A percentile compares a stretch with the other conserved stretches of the same genome.
phyloP scores from a whole-genome alignment of 2,797 vertebrate genomes.

The Phaenicophaeus curvirostris region DNA sequence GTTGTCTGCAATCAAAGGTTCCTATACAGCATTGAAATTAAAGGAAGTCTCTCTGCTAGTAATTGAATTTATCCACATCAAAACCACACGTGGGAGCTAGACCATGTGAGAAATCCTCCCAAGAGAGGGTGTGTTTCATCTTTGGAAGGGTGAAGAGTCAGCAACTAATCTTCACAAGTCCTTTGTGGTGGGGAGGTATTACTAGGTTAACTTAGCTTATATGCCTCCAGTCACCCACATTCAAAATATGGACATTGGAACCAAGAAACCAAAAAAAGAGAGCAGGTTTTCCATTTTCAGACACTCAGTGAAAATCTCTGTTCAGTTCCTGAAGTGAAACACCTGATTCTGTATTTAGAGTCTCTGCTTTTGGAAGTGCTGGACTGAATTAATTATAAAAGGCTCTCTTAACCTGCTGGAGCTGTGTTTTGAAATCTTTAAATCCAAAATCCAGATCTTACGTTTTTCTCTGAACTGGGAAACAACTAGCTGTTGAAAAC shows the following conservation, averaged over 20 bases:
- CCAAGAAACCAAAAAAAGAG: neutral
- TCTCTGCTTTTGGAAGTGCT: neutral
- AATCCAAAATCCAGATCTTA: neutral
- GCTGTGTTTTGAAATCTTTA: neutral
- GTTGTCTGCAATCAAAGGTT: neutral
- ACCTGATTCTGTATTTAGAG: neutral
- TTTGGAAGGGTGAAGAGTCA: neutral
- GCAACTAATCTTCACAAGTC: neutral
- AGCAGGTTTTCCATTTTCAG: neutral
- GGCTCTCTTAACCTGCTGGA: neutral
- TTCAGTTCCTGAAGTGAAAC: neutral
- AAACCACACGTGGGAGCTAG: accelerated
- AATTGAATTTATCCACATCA: neutral
- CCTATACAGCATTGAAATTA: neutral
- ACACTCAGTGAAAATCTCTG: neutral
- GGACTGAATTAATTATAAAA: neutral
- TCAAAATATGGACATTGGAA: neutral
- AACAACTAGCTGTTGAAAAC: neutral
- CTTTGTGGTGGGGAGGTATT: neutral
- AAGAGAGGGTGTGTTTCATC: neutral
- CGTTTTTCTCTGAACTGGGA: neutral
- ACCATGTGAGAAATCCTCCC: too few species aligned
- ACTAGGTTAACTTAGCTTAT: neutral
- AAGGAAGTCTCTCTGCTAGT: neutral
- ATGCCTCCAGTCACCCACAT: neutral